These are phyloP conservation scores for Lagocephalus sceleratus DNA, from an alignment of 2,797 vertebrate species.

Conservation along the genomic window DNA sequence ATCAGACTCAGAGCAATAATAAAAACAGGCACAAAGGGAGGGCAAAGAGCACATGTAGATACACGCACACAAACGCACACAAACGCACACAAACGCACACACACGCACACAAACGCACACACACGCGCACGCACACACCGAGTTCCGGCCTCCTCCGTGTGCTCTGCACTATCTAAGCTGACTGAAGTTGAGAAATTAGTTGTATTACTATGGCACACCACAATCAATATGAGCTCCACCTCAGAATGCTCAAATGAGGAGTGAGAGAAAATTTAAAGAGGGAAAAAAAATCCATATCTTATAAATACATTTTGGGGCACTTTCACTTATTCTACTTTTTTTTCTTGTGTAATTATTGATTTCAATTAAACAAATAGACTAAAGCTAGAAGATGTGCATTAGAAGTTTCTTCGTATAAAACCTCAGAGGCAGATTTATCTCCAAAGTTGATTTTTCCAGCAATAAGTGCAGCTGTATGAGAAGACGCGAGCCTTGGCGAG, in stretches of 20 bases:
- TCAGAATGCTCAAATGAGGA: conserved; percentile 49
- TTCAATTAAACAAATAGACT: conserved; percentile 74
- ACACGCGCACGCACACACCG: conserved; percentile 58
- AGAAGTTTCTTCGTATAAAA: conserved; percentile 39
- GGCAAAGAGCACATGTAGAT: conserved; percentile 36
- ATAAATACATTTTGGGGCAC: conserved; percentile 76
- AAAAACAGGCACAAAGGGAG: conserved; percentile 66
- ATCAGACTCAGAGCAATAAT: conserved; percentile 62
- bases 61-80: conserved; percentile 41
- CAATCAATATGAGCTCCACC: conserved; percentile 74
- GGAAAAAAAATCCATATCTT: conserved; percentile 76
- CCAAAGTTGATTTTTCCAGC: conserved; percentile 16
- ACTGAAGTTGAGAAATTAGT: conserved; percentile 83
- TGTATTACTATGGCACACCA: conserved; percentile 74
- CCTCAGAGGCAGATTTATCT: conserved; percentile 19
- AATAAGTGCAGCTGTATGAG: conserved; percentile 12
- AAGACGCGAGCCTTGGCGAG: conserved; percentile 1
- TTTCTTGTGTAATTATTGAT: conserved; percentile 73
- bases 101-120: too few relatives aligned
- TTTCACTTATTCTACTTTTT: conserved; percentile 57
- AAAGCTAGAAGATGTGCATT: conserved; percentile 40
- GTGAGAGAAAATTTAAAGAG: conserved; percentile 39
- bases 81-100: too few relatives aligned
- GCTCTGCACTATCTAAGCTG: conserved; percentile 58
- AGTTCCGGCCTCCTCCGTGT: conserved; percentile 53